phyloP scores from a whole-genome alignment of 2,113 vertebrate species.

The Rhagologus leucostigma region DNA sequence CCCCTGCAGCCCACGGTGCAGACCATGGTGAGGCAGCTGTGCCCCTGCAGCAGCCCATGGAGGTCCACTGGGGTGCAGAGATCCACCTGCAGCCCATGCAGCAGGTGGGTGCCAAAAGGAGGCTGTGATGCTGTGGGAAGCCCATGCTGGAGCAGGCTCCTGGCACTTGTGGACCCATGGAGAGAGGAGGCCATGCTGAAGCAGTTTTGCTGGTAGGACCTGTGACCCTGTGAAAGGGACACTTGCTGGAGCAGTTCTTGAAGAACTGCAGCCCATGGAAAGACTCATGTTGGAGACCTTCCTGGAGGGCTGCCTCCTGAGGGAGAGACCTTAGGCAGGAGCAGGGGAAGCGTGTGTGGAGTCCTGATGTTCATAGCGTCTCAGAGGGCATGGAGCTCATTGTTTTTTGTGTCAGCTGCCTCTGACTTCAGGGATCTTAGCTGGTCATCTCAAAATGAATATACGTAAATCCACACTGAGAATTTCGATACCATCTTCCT shows the following conservation, averaged over 20 bases:
- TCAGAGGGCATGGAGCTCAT: neutral
- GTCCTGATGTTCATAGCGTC: neutral
- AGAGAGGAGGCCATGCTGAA: neutral
- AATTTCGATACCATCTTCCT: neutral
- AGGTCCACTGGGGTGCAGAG: neutral
- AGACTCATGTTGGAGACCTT: neutral
- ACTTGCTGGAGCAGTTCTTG: neutral
- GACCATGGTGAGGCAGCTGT: neutral
- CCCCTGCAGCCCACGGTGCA: neutral
- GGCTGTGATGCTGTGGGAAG: accelerated
- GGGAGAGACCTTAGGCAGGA: neutral
- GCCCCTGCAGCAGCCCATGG: neutral
- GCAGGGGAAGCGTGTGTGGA: neutral
- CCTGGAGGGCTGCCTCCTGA: neutral
- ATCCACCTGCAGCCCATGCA: neutral
- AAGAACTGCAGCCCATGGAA: neutral
- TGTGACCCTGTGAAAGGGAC: neutral
- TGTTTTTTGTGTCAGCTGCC: neutral
- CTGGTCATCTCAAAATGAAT: neutral
- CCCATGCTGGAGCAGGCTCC: neutral
- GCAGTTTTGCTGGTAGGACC: neutral
- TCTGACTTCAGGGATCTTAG: neutral
- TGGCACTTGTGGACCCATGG: accelerated
- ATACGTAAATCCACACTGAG: neutral
- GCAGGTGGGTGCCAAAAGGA: neutral